A percentile compares a stretch with the other conserved stretches of the same genome.
phyloP scores from a whole-genome alignment of 1,140 invertebrate genomes.

The Orussus abietinus region DNA sequence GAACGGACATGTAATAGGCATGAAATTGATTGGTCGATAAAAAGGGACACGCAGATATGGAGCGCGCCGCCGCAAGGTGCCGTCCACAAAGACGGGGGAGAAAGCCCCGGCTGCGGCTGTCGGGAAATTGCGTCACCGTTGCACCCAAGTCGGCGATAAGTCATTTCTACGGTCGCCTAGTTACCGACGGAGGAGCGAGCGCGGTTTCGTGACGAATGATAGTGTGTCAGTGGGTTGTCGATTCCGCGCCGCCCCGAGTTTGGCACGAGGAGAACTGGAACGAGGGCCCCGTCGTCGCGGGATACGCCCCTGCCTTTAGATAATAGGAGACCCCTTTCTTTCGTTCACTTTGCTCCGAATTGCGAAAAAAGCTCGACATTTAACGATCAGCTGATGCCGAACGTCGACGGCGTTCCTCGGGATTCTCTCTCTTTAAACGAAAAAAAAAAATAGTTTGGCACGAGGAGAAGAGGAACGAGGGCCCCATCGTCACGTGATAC shows the following conservation, averaged over 20 bases:
- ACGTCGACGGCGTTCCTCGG: no score
- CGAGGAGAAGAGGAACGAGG: constrained; percentile 19
- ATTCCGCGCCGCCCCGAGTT: constrained; percentile 41
- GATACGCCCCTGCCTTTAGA: constrained; percentile 23
- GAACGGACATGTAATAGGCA: no score
- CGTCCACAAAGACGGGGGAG: no score
- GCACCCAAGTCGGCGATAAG: constrained; percentile 11
- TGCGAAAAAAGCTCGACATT: no score
- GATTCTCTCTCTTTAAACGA: no score
- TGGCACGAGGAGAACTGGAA: constrained; percentile 24
- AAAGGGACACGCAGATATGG: no score
- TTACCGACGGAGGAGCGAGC: constrained; percentile 23
- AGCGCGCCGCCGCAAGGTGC: no score
- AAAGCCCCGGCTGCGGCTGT: no score
- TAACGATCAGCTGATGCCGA: no score
- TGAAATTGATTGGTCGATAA: no score
- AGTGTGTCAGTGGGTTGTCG: constrained; percentile 48
- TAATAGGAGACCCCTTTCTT: constrained; percentile 1
- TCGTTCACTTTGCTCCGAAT: constrained; percentile 3
- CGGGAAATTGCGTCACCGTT: constrained; percentile 8
- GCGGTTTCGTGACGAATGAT: constrained; percentile 31
- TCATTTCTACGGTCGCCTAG: constrained; percentile 21
- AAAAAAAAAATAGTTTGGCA: no score
- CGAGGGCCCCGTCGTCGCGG: constrained; percentile 14
- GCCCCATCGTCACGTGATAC: constrained; percentile 13